These are phyloP conservation scores for Ephestia elutella DNA, from an alignment of 1,140 invertebrate species.

Conservation along the genomic window DNA sequence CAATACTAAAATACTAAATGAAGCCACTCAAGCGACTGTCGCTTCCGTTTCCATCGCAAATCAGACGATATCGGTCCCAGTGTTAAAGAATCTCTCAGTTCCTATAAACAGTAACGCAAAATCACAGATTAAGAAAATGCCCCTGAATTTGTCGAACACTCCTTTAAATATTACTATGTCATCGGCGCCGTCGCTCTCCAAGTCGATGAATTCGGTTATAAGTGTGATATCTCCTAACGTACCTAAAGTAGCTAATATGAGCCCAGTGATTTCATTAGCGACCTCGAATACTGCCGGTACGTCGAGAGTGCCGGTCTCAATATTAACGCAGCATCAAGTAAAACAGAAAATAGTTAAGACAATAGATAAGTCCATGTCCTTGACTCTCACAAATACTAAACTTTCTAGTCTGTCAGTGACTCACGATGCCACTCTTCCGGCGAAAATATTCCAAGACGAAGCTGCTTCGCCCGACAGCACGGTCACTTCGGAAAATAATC, in stretches of 20 bases:
- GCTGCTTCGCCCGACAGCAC: constrained; percentile 75
- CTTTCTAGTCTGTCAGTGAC: constrained; percentile 74
- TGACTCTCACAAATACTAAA: constrained; percentile 69
- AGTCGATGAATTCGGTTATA: constrained; percentile 66
- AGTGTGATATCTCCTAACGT: constrained; percentile 69
- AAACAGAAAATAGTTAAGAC: constrained; percentile 73
- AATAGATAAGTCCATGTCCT: constrained; percentile 73
- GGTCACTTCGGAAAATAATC: constrained; percentile 64
- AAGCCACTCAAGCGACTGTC: constrained; percentile 70
- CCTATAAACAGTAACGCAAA: constrained; percentile 53
- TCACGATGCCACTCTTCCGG: constrained; percentile 75
- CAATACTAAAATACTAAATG: constrained; percentile 69
- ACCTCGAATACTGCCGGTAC: constrained; percentile 50
- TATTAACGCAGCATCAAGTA: constrained; percentile 67
- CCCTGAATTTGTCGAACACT: constrained; percentile 52
- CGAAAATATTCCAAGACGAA: constrained; percentile 78
- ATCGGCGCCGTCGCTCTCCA: constrained; percentile 50
- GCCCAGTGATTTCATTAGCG: constrained; percentile 61
- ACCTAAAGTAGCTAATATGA: constrained; percentile 57
- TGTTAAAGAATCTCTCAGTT: constrained; percentile 73
- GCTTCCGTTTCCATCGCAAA: constrained; percentile 76
- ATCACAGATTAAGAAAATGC: constrained; percentile 65
- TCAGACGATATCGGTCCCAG: constrained; percentile 77
- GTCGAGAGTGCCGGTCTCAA: constrained; percentile 61
- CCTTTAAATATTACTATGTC: constrained; percentile 54